Percentiles rank a stretch among this genome's conserved stretches.
These are phyloP conservation scores for Harpalus rufipes DNA, from an alignment of 2,888 invertebrate genomes.

Conservation along the genomic window DNA sequence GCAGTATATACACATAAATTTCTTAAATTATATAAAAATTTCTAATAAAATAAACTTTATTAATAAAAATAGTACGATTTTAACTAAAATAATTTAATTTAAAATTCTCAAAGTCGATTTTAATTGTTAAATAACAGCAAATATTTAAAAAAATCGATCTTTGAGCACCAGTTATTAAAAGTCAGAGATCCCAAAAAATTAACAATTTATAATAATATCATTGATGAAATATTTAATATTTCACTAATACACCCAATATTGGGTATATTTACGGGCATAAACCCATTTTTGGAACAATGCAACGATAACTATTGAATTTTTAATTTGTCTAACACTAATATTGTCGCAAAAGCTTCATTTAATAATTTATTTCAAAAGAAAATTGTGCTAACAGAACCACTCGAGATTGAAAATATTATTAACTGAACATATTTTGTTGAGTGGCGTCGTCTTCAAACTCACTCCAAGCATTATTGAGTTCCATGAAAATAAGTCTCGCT, in stretches of 20 bases:
- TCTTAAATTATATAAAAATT: constrained; percentile 3
- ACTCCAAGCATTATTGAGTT: constrained; percentile 98
- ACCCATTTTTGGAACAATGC: too few relatives aligned
- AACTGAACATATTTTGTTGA: constrained; percentile 85
- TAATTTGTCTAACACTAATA: background rate
- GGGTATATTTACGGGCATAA: too few relatives aligned
- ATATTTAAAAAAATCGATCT: background rate
- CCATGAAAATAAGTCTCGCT: constrained; percentile 98
- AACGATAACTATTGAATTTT: background rate
- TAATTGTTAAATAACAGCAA: background rate
- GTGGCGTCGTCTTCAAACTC: constrained; percentile 94
- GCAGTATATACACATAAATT: background rate
- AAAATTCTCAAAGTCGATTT: background rate
- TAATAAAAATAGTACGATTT: background rate
- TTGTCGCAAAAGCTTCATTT: constrained; percentile 75
- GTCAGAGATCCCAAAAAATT: constrained; percentile 73
- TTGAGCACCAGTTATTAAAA: constrained; percentile 74
- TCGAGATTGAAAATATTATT: constrained; percentile 26
- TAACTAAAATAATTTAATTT: constrained; percentile 1
- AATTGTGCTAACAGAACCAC: constrained; percentile 65
- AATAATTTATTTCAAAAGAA: constrained; percentile 76
- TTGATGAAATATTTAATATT: too few relatives aligned
- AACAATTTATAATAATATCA: too few relatives aligned
- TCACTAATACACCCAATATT: too few relatives aligned
- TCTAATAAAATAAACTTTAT: constrained; percentile 7